Evolutionary conservation across 2,888 invertebrate species (phyloP), one percentile per base, ranked within the genome.

Genomic region (Hedya salicella): DNA sequence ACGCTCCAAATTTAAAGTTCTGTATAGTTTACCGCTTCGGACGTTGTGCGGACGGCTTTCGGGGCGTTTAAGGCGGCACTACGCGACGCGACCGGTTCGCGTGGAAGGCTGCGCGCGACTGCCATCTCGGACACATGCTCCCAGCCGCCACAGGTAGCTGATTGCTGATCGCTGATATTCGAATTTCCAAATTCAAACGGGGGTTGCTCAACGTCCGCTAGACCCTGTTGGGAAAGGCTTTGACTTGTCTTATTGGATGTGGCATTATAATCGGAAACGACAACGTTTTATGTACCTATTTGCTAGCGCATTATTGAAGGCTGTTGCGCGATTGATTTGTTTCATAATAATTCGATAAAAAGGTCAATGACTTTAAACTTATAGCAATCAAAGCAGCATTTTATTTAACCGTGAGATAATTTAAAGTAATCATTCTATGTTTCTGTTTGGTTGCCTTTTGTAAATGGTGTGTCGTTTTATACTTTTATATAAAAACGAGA

Each of bases 71-170:
- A 73, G 81, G 80, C 78, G 83, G 78, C 85, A 83, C 85, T 73
- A 73, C 81, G 79, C 68, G 68, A 81, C 87, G 82, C 89, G 83
- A 88, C 91, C 88, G 88, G 71, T 77, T 79, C 85, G 90, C 89
- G 83, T 87, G 87, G 81, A 85, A 82, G 91, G 85, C 91, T 91
- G 91, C 91, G 91, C 92, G 89, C 88, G 84, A 92, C 92, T 92
- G 89, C 76, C 83, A 81, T 70, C 73, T 74, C 71, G 64, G 77
- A 77, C 85, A 85, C 86, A 86, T 87, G 87, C 81, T n/a, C 81
- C 72, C 73, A 71, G 71, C 80, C 80, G 84, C 90, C 79, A 91
- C 91, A 91, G 91, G 91, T 91, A 91, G 88, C 86, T 78, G 78
- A 78, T 85, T 78, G 73, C 73, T 75, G 56, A 56, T 56, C 25